A percentile compares a stretch with the other conserved stretches of the same genome.
Evolutionary conservation across 2,888 invertebrate genomes (phyloP).

Genomic region (Melanotus villosus): DNA sequence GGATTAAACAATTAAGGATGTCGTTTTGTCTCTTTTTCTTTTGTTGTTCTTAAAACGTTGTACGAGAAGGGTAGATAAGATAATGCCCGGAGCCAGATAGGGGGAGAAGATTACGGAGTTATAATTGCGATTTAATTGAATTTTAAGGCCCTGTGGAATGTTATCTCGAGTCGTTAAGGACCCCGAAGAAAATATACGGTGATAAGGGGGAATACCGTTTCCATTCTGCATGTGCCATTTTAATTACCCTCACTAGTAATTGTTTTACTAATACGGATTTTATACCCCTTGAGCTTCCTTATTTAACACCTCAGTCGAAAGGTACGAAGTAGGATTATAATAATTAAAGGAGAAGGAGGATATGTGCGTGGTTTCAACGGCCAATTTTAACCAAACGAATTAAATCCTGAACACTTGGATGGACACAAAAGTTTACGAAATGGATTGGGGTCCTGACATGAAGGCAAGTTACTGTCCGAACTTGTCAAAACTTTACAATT

Average conservation of each 20-base stretch:
- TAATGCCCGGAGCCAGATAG: conserved; percentile 32
- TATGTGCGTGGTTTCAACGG: background rate
- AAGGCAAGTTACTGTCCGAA: background rate
- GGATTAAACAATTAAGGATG: conserved; percentile 41
- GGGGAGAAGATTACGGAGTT: conserved; percentile 42
- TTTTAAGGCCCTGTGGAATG: conserved; percentile 40
- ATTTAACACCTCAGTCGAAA: background rate
- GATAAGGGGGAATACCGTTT: conserved; percentile 4
- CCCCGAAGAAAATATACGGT: conserved; percentile 27
- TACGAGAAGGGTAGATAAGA: conserved; percentile 35
- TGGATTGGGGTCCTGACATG: conserved; percentile 5
- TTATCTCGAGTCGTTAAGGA: conserved; percentile 36
- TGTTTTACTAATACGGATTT: conserved; percentile 6
- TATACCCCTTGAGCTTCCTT: background rate
- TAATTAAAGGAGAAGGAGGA: too few relatives aligned
- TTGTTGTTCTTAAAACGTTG: conserved; percentile 23
- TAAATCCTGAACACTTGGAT: background rate
- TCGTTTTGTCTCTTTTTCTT: conserved; percentile 30
- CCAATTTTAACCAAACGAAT: background rate
- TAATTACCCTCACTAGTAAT: conserved; percentile 21
- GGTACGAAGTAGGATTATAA: too few relatives aligned
- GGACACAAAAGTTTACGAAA: conserved; percentile 3
- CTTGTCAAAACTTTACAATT: conserved; percentile 9
- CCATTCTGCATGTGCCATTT: conserved; percentile 28
- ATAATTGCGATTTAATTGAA: conserved; percentile 47